Evolutionary conservation across 2,113 vertebrate genomes (phyloP), one percentile per base, ranked within the genome.

Genomic region (Oryzias javanicus): DNA sequence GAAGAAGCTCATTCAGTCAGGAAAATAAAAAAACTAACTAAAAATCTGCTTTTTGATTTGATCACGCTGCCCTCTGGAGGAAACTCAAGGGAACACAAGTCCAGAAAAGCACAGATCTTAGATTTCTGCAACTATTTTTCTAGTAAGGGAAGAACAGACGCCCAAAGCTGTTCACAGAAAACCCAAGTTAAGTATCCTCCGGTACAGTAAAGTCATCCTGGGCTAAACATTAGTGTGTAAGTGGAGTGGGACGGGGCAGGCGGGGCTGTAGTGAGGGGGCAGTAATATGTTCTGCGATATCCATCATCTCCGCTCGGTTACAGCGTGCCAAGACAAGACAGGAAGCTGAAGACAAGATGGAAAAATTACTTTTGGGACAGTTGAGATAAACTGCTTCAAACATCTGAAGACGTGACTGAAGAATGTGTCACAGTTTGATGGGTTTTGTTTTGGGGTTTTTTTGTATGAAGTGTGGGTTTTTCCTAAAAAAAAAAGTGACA

Each of bases 61-160:
- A 81, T 57, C 52, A 74, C 18, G 69, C 66, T 64, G 77, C 80
- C 87, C 79, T 71, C 87, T 86, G 55, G 59, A 82, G 87, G 82
- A 60, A 40, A 55, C 51, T 14, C 51, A n/a, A 6, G 16, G 57
- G 18, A 55, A 62, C 22, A 5, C 12, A n/a, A 25, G 40, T 46
- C 50, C 22, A 1, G 25, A n/a, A 4, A 48, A 55, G 22, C 15
- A 29, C 18, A 18, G 12, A 13, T 47, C 35, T 35, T 2, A 35
- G 35, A 35, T 46, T 18, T 46, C 4, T 47, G n/a, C 10, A 12
- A 57, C 14, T 18, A 5, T 2, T 45, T 18, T 46, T 46, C 24
- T 4, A 46, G 29, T 45, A 0, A 18, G 2, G 3, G 4, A 17
- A 2, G 6, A 45, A 18, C 3, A 48, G 6, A 42, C 1, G 10